Conservation (phyloP, 2,113 vertebrate genomes). For the Oreochromis spilurus region DNA sequence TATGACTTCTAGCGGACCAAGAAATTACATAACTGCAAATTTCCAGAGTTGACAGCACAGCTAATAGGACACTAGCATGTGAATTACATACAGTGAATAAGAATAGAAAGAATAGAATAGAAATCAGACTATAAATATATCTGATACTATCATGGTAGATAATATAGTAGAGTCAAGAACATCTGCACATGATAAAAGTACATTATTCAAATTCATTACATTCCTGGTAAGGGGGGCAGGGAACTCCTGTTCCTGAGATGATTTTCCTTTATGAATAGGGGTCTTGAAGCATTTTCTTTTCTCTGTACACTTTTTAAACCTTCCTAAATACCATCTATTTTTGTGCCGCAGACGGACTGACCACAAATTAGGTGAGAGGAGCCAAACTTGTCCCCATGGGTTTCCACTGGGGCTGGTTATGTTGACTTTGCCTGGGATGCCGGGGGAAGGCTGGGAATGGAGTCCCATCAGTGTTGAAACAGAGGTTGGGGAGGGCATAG, state of each 20-base stretch:
- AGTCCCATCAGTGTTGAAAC: conserved; percentile 31
- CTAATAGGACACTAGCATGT: not conserved
- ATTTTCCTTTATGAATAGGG: not conserved
- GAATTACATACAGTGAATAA: not conserved
- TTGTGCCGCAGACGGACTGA: conserved; percentile 35
- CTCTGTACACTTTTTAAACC: conserved; percentile 3
- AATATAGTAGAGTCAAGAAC: not conserved
- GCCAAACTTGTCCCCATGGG: conserved; percentile 42
- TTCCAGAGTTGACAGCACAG: not conserved
- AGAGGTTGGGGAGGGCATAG: not conserved
- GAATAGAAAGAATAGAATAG: not conserved
- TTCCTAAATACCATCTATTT: conserved; percentile 48
- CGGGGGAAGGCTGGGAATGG: conserved; percentile 21
- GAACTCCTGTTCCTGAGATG: not conserved
- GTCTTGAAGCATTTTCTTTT: not conserved
- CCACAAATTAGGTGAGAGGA: conserved; percentile 49
- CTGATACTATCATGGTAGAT: not conserved
- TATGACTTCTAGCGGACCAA: not conserved
- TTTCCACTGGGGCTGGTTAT: conserved; percentile 44
- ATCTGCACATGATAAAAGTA: not conserved
- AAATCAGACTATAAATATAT: not conserved
- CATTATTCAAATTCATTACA: not conserved
- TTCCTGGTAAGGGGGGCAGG: not conserved
- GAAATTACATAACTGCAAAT: not conserved
- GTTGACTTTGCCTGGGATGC: conserved; percentile 48